Base-by-base conservation (phyloP, 2,888 invertebrate species). In the Netelia virgata region DNA sequence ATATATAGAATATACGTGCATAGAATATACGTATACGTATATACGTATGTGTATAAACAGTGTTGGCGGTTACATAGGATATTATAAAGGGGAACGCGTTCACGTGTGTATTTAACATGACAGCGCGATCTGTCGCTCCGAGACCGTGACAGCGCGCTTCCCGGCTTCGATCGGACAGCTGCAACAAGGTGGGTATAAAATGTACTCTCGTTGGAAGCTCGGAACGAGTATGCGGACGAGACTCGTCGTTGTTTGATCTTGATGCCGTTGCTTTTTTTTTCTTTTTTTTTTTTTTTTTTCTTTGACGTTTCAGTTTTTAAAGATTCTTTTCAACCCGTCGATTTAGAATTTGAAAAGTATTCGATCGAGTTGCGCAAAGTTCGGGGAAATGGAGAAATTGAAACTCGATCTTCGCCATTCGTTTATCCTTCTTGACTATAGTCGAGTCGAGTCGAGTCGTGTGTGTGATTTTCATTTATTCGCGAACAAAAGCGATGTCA, bases 141-240 rank as follows among this genome's bases (percentile, higher is more conserved):
- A 74, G 69, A 74, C 77, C 77, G 81, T 84, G 81, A 84, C 84
- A 84, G 77, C 73, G 75, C 47, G 81, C 74, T 84, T 73, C 53
- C 81, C 84, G 84, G 77, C 74, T 84, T 78, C 81, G 84, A 77
- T 81, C 69, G 23, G 77, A 28, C 74, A 74, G 77, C 69, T 81
- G 41, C 69, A 77, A 77, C 57, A 59, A 84, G 84, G 84, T 84
- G 53, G 77, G 84, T 78, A 47, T 55, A 28, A 57, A 57, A 57
- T 18, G n/a, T 53, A 53, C 50, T 47, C 53, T 41, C 41, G 14
- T 64, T 10, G 14, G 11, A 47, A 3, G n/a, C 57, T 18, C 16
- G n/a, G 16, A 57, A 57, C 28, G 47, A 14, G 10, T 47, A 14
- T 47, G 47, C 47, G 47, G 6, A 47, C 47, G 10, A 14, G 10